Base-by-base conservation (phyloP, 1,140 invertebrate genomes). In the Cherax destructor region DNA sequence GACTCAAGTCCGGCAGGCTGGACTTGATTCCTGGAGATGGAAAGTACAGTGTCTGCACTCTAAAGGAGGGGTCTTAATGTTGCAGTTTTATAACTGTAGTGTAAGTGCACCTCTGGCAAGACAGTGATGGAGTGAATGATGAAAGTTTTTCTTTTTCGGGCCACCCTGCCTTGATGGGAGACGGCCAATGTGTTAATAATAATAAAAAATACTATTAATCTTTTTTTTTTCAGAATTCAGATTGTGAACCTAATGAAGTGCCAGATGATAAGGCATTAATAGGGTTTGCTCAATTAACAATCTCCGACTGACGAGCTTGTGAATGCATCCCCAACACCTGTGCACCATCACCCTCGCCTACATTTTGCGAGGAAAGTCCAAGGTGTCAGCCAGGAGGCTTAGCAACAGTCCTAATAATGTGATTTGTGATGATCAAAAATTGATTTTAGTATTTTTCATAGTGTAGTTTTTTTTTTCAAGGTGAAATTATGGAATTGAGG, bases 201-300 rank as follows among this genome's bases (percentile, higher is more conserved):
- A 56, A 56, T 4, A 56, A 5, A 65, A 18, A 18, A 21, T 18
- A 1, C 18, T 65, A 21, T 49, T 30, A 13, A 72, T 16, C 41
- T 69, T 92, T 93, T 93, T 93, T 92, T 93, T 96, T 96, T 88
- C 95, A 98, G 97, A 98, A 97, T 95, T 98, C 97, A 61, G 97
- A 97, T 79, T 96, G 96, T 93, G 96, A 96, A 91, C 95, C 96
- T 41, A 97, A 97, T 94, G 98, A 99, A 96, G 96, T 97, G 47
- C 96, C 97, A 24, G 98, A 99, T 95, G 98, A 99, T 94, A 98
- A 98, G 93, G 97, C 98, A 13, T 95, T 99, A 89, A 96, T 99
- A 94, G 99, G 99, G 93, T 99, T 97, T 96, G 99, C 99, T 94
- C 98, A 99, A 95, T 97, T 99, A 93, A 98, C 98, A 69, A 97